These are phyloP conservation scores for Anthrax anthrax DNA, from an alignment of 2,888 invertebrate species.

Conservation along the genomic window DNA sequence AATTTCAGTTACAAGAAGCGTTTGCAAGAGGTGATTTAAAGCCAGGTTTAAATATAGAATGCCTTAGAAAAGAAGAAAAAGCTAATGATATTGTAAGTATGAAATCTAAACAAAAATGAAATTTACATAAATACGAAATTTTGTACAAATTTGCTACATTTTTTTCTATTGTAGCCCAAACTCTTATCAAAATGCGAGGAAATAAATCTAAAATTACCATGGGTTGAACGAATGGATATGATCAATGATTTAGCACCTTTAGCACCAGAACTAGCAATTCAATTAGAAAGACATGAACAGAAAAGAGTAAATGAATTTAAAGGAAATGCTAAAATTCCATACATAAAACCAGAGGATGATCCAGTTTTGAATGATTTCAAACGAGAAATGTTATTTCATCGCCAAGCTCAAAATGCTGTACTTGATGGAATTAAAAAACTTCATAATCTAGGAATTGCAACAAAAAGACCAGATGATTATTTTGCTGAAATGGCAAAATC, in stretches of 20 bases:
- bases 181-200: constrained; percentile 57
- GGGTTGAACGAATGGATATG: constrained; percentile 77
- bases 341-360: constrained; percentile 51
- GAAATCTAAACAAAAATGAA: not conserved
- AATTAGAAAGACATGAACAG: constrained; percentile 60
- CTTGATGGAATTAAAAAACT: constrained; percentile 64
- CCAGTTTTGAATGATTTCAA: constrained; percentile 83
- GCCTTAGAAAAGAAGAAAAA: constrained; percentile 41
- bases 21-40: constrained; percentile 73
- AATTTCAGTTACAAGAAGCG: constrained; percentile 71
- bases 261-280: constrained; percentile 69
- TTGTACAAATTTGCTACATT: not conserved
- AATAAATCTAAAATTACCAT: constrained; percentile 57
- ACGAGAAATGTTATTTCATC: constrained; percentile 73
- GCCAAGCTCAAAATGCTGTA: constrained; percentile 79
- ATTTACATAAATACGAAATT: not conserved
- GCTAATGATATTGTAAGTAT: constrained; percentile 61
- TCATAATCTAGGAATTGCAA: constrained; percentile 58
- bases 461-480: constrained; percentile 85
- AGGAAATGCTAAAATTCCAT: constrained; percentile 54
- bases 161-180: constrained; percentile 21
- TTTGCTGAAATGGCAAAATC: constrained; percentile 99
- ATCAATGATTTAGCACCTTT: constrained; percentile 61
- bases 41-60: constrained; percentile 65
- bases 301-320: constrained; percentile 48